These are phyloP conservation scores for Eulemur rubriventer DNA, from an alignment of 2,797 vertebrate species.

Conservation along the genomic window DNA sequence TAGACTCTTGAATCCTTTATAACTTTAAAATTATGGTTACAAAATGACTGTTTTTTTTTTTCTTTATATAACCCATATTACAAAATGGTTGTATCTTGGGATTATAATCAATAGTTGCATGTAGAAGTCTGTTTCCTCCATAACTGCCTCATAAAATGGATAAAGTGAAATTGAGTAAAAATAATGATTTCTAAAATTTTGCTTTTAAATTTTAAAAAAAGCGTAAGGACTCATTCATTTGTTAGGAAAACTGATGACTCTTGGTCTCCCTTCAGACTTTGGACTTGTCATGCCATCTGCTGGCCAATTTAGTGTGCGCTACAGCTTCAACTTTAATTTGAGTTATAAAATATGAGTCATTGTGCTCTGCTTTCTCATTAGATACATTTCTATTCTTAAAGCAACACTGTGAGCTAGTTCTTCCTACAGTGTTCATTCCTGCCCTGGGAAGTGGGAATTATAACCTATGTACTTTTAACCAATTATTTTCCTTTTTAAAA, in stretches of 20 bases:
- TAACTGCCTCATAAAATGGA: background rate
- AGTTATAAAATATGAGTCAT: background rate
- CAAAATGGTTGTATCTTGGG: background rate
- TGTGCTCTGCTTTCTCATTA: background rate
- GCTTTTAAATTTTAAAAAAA: constrained; percentile 55
- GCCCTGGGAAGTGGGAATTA: background rate
- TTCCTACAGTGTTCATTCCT: background rate
- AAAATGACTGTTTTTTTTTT: constrained; percentile 10
- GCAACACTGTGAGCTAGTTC: background rate
- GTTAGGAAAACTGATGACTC: background rate
- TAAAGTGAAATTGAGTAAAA: constrained; percentile 42
- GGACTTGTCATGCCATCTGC: constrained; percentile 56
- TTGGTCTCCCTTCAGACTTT: constrained; percentile 29
- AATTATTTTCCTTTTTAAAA: background rate
- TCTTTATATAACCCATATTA: background rate
- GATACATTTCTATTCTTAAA: background rate
- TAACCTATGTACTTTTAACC: background rate
- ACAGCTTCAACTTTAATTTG: background rate
- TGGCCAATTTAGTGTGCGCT: constrained; percentile 7
- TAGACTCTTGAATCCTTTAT: background rate
- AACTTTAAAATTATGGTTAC: background rate
- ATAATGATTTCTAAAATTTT: background rate
- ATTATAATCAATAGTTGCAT: background rate
- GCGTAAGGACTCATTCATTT: background rate
- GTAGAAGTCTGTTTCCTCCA: constrained; percentile 1